Evolutionary conservation across 2,797 vertebrate species (phyloP).

Genomic region (Enteromius unitaeniatus): DNA sequence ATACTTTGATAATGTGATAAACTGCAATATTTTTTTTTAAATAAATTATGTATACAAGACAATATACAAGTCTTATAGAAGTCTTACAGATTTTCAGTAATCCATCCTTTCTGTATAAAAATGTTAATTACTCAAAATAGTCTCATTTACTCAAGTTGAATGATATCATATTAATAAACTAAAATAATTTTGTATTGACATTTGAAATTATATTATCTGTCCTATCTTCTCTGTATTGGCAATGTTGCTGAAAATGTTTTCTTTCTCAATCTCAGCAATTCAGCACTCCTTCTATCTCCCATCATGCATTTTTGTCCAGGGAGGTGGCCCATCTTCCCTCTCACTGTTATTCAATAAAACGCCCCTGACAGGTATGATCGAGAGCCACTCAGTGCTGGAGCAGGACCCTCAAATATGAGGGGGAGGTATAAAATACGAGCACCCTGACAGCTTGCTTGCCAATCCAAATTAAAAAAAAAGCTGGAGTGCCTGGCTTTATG

Average conservation of each 20-base stretch:
- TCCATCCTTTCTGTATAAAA: too few species aligned
- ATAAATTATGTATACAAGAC: too few species aligned
- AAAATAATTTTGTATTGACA: not conserved
- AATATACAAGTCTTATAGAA: too few species aligned
- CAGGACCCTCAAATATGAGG: conserved; percentile 72
- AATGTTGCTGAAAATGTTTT: not conserved
- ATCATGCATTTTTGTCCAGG: conserved; percentile 11
- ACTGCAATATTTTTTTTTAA: too few species aligned
- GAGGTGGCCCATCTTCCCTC: conserved; percentile 58
- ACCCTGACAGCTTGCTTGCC: conserved; percentile 71
- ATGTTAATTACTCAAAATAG: too few species aligned
- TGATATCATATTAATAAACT: not conserved
- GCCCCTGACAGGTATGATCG: conserved; percentile 76
- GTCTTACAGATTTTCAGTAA: too few species aligned
- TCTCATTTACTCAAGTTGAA: not conserved
- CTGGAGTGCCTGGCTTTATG: conserved; percentile 72
- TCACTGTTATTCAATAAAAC: conserved; percentile 76
- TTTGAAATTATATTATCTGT: not conserved
- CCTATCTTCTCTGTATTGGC: not conserved
- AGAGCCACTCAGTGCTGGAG: conserved; percentile 74
- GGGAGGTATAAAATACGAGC: conserved; percentile 62
- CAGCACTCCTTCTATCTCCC: conserved; percentile 8
- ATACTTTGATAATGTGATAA: too few species aligned
- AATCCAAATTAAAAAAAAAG: conserved; percentile 79
- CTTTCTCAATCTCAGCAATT: not conserved